Evolutionary conservation across 2,888 invertebrate species (phyloP).

Genomic region (Euclidia mi): DNA sequence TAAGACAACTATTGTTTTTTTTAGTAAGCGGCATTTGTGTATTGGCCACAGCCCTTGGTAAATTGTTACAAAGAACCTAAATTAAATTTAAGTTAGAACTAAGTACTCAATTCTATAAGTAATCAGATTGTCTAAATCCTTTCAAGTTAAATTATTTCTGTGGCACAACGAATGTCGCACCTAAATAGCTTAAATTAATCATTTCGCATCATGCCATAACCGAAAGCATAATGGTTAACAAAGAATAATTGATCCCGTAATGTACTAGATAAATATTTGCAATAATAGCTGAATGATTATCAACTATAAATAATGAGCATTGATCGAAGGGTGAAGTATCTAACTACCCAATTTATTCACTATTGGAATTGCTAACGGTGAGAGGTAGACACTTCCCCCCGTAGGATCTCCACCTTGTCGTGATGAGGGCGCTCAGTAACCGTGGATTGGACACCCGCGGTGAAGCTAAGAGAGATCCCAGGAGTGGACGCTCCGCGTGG

Average conservation of each 20-base stretch:
- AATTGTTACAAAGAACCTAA: constrained; percentile 4
- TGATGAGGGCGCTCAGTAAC: too few relatives aligned
- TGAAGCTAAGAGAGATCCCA: too few relatives aligned
- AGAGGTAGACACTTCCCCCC: too few relatives aligned
- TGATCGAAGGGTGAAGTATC: constrained; percentile 9
- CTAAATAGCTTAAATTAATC: constrained; percentile 49
- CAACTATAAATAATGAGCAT: constrained; percentile 5
- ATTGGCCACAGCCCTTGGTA: too few relatives aligned
- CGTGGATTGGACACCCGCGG: too few relatives aligned
- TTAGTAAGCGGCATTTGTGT: too few relatives aligned
- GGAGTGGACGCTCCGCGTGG: too few relatives aligned
- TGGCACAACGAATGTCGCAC: constrained; percentile 28
- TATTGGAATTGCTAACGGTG: constrained; percentile 12
- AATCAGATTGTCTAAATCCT: background rate
- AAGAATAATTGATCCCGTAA: too few relatives aligned
- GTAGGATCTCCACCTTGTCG: too few relatives aligned
- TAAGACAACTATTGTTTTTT: too few relatives aligned
- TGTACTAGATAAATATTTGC: constrained; percentile 20
- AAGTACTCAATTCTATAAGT: constrained; percentile 1
- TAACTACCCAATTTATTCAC: constrained; percentile 14
- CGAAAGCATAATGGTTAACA: too few relatives aligned
- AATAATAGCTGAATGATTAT: constrained; percentile 9
- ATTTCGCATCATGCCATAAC: too few relatives aligned
- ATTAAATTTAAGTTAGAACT: constrained; percentile 2
- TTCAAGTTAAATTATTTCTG: constrained; percentile 21